A percentile compares a stretch with the other conserved stretches of the same genome.
Conservation (phyloP, 2,888 invertebrate species). For the Dorcus parallelipipedus region DNA sequence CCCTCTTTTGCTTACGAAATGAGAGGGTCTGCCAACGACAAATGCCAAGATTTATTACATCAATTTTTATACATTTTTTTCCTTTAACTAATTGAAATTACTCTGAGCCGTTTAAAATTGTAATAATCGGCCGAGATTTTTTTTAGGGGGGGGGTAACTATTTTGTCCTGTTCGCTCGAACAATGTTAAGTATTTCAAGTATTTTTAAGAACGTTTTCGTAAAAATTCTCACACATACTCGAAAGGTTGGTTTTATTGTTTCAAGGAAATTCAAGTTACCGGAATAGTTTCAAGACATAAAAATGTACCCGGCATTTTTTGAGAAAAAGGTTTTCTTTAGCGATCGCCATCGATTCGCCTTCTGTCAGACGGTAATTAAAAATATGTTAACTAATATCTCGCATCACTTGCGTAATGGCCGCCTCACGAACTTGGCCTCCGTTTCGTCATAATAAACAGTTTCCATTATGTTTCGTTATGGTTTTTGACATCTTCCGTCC, state of each 20-base stretch:
- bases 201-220: no score
- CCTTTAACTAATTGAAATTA: conserved; percentile 1
- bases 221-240: no score
- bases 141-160: no score
- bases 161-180: neutral
- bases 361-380: conserved; percentile 22
- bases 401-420: conserved; percentile 19
- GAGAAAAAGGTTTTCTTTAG: neutral
- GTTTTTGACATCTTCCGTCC: conserved; percentile 4
- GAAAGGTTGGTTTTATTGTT: no score
- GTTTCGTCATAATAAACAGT: conserved; percentile 14
- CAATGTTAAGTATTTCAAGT: no score
- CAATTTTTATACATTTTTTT: conserved; percentile 34
- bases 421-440: conserved; percentile 21
- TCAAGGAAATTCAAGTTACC: no score
- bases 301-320: no score
- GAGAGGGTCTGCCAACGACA: conserved; percentile 34
- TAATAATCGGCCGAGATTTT: no score
- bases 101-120: no score
- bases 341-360: conserved; percentile 3
- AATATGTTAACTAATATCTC: conserved; percentile 21
- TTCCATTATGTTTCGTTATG: conserved; percentile 1
- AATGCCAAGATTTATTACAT: conserved; percentile 34
- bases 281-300: no score
- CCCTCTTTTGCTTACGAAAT: conserved; percentile 37